Conservation (phyloP, 1,140 invertebrate species). For the Dinoponera quadriceps region DNA sequence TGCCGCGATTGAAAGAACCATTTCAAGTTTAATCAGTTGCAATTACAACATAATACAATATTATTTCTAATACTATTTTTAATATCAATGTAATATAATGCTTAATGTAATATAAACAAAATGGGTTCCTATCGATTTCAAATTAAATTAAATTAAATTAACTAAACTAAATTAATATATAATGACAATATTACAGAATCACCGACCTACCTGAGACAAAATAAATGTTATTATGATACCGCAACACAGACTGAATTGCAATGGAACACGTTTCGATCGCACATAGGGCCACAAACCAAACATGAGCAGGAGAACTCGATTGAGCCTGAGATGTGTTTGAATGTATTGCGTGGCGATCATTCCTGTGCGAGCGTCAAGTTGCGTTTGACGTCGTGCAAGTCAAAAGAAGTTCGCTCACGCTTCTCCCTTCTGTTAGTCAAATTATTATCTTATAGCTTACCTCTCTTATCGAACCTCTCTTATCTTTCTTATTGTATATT, state of each 20-base stretch:
- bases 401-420: no score
- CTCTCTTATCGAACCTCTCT: no score
- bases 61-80: no score
- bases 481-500: not conserved
- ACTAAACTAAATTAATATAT: not conserved
- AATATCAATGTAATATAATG: no score
- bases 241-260: not conserved
- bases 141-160: no score
- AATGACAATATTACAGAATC: not conserved
- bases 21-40: no score
- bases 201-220: slow-evolving; percentile 14
- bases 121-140: no score
- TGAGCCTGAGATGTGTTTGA: not conserved
- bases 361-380: not conserved
- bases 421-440: not conserved
- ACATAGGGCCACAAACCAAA: slow-evolving; percentile 25
- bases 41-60: no score
- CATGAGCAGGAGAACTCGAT: not conserved
- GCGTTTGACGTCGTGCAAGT: not conserved
- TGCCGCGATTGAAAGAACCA: no score
- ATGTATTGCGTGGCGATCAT: not conserved
- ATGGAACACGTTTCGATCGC: not conserved
- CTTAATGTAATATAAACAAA: no score
- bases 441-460: not conserved
- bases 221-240: not conserved